A percentile compares a stretch with the other conserved stretches of the same genome.
phyloP scores from a whole-genome alignment of 2,113 vertebrate species.

The Ptyas mucosa region DNA sequence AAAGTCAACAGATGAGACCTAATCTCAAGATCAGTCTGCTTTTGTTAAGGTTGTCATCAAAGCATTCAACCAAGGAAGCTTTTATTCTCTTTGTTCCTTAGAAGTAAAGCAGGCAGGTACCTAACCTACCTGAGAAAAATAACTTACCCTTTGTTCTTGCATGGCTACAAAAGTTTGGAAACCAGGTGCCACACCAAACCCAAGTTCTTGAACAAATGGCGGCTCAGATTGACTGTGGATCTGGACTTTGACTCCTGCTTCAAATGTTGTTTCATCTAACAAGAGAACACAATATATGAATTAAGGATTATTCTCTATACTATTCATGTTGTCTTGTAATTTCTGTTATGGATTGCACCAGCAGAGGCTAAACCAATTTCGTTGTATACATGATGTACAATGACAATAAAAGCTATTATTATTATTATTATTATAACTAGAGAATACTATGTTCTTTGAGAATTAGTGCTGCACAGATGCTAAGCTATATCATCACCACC shows the following conservation, averaged over 20 bases:
- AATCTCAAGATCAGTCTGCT: background rate
- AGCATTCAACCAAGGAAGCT: background rate
- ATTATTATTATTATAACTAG: no score
- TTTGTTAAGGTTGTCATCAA: background rate
- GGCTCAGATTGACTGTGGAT: slow-evolving; percentile 98
- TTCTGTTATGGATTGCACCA: no score
- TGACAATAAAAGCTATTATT: no score
- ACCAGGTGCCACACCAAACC: slow-evolving; percentile 95
- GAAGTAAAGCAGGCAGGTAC: background rate
- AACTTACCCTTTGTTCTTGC: slow-evolving; percentile 94
- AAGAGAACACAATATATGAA: slow-evolving; percentile 3
- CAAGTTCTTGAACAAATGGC: slow-evolving; percentile 93
- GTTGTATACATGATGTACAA: no score
- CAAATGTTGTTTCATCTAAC: slow-evolving; percentile 94
- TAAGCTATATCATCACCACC: background rate
- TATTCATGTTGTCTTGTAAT: no score
- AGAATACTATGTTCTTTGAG: background rate
- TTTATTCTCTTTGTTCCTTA: no score
- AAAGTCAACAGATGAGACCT: background rate
- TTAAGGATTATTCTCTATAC: no score
- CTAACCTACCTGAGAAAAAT: background rate
- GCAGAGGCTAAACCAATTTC: no score
- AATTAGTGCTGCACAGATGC: background rate
- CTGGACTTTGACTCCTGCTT: slow-evolving; percentile 96
- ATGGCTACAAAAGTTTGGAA: slow-evolving; percentile 99